phyloP scores from a whole-genome alignment of 2,888 invertebrate species.

The Antheraea yamamai region DNA sequence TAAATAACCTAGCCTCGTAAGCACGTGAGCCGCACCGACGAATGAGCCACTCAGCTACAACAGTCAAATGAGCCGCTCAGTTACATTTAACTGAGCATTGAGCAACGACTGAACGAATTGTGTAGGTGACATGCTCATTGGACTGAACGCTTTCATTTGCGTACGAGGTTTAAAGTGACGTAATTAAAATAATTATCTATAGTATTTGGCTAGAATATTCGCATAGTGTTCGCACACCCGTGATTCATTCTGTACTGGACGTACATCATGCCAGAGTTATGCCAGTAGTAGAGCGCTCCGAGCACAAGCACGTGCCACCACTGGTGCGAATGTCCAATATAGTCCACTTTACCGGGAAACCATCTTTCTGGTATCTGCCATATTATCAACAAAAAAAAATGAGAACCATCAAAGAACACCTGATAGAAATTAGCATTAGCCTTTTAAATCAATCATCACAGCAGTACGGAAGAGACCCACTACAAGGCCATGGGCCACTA shows the following conservation, averaged over 20 bases:
- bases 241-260: slow-evolving; percentile 91
- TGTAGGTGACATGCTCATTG: not conserved
- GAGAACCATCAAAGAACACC: not conserved
- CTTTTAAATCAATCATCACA: too few species aligned
- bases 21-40: not conserved
- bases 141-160: not conserved
- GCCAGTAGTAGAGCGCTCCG: slow-evolving; percentile 96
- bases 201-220: slow-evolving; percentile 73
- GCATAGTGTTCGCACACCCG: slow-evolving; percentile 86
- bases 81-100: not conserved
- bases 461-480: too few species aligned
- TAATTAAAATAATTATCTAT: not conserved
- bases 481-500: too few species aligned
- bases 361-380: slow-evolving; percentile 91
- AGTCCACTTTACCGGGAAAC: slow-evolving; percentile 93
- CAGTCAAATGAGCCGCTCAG: not conserved
- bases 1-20: not conserved
- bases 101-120: not conserved
- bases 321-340: slow-evolving; percentile 96
- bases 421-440: too few species aligned
- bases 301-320: slow-evolving; percentile 98
- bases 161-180: not conserved
- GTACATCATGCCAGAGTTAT: slow-evolving; percentile 91
- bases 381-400: not conserved
- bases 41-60: not conserved